phyloP scores from a whole-genome alignment of 2,113 vertebrate genomes.

The Megaleporinus macrocephalus region DNA sequence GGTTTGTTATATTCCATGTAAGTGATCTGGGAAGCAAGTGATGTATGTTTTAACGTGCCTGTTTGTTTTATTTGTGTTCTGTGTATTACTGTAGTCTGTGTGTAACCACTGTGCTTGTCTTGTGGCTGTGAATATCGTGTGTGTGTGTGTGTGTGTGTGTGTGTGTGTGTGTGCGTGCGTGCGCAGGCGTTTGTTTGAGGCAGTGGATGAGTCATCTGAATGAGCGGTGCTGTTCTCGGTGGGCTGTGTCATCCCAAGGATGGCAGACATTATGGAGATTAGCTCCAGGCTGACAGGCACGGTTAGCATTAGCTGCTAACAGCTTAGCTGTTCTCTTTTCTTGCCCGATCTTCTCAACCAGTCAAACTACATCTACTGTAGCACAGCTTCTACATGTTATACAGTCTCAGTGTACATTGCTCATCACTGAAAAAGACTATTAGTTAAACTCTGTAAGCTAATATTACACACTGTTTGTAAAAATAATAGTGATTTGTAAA shows the following conservation, averaged over 20 bases:
- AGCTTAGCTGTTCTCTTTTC: constrained; percentile 18
- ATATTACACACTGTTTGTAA: no score
- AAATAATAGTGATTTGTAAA: no score
- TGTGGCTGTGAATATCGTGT: constrained; percentile 10
- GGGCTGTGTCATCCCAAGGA: constrained; percentile 41
- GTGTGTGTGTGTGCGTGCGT: background rate
- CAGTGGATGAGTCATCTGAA: constrained; percentile 49
- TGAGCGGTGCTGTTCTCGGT: constrained; percentile 39
- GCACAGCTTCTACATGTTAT: no score
- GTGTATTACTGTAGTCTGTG: background rate
- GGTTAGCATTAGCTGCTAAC: constrained; percentile 24
- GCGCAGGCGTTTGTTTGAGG: constrained; percentile 39
- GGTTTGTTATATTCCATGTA: background rate
- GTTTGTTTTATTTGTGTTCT: background rate
- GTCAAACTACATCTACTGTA: background rate
- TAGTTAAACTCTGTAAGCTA: no score
- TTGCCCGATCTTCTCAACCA: background rate
- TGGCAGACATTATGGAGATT: constrained; percentile 46
- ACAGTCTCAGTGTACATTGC: no score
- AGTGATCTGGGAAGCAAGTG: background rate
- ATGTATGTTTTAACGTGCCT: background rate
- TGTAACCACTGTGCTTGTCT: constrained; percentile 42
- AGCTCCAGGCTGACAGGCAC: constrained; percentile 29
- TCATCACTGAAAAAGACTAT: no score
- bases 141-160: constrained; percentile 26